Evolutionary conservation across 2,113 vertebrate genomes (phyloP), one percentile per base, ranked within the genome.

Genomic region (Vicugna pacos): DNA sequence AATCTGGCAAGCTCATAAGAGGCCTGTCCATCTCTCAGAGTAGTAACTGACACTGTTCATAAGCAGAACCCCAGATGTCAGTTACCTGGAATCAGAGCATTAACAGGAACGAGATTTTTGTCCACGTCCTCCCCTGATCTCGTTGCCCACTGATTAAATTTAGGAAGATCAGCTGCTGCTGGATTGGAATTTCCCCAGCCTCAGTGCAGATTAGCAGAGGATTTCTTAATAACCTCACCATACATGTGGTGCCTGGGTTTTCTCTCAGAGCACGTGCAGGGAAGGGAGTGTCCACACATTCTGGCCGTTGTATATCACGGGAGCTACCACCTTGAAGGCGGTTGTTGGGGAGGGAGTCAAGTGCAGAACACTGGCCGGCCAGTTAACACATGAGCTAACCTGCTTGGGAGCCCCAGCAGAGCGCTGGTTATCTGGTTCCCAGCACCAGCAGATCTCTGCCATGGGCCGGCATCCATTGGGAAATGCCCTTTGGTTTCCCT

Each of bases 351-450:
- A 22, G 62, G 60, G 75, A 35, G 14, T 35, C 17, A 6, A n/a
- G 54, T 24, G 69, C 52, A 17, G 42, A 5, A 7, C 35, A 12
- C 42, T 28, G 30, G 60, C 42, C 20, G n/a, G 32, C 52, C 35
- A 42, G 38, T 42, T 42, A 42, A 42, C 38, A 42, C 38, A 42
- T 5, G 38, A 42, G 38, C 2, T 24, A 46, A 28, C 14, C 48
- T 9, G 16, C 79, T 26, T 14, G 1, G 38, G 19, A 67, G n/a
- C 50, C 83, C 52, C 48, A 16, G 7, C 46, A 38, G 42, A 38
- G n/a, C 9, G 0, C 48, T 32, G 28, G 5, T n/a, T 15, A 6
- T 22, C 56, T 10, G 35, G 54, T 14, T 0, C 1, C 5, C 0
- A 1, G 6, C 0, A 1, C 42, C 46, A 2, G 54, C 72, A n/a